Evolutionary conservation across 2,888 invertebrate genomes (phyloP), one percentile per base, ranked within the genome.

Genomic region (Drosophila robusta): DNA sequence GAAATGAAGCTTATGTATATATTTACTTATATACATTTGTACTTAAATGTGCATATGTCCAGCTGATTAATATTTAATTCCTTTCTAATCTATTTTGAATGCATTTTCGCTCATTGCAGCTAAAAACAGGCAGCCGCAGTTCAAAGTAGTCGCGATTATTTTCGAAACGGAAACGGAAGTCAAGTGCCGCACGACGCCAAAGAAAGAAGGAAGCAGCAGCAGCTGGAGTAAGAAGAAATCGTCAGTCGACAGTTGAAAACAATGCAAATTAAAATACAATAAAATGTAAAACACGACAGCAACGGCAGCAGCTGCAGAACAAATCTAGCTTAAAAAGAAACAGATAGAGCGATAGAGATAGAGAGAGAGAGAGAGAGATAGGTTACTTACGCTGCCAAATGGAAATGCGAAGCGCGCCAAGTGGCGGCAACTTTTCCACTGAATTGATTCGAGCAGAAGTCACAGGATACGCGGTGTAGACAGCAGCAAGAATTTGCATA

Each of bases 251-350:
- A 70, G 74, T 82, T 74, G 69, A 78, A 72, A 84, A 83, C 81
- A 87, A 83, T 88, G 72, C 75, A 89, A 84, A 89, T 89, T 89
- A 80, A 83, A 89, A 87, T 69, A 89, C 70, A 83, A 83, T 87
- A 84, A 89, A 89, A 89, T 84, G 87, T 84, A 78, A 87, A 84
- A 73, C 78, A 75, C 72, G 55, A 41, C 50, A 46, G 29, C 18
- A 41, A 39, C 52, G 38, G 16, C 60, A 52, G 34, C 32, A 72
- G 32, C 56, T 44, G 55, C 8, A 56, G 16, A 39, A 57, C 14
- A 61, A 22, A 26, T 29, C 49, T 14, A 54, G 47, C 16, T 42
- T 34, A 34, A n/a, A 57, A 16, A 47, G 24, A 47, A 51, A 42
- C 14, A 36, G 2, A 62, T 8, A 29, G 11, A 39, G 39, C 34